Percentiles rank a stretch among this genome's conserved stretches.
These are phyloP conservation scores for Athene noctua DNA, from an alignment of 2,113 vertebrate genomes.

Conservation along the genomic window DNA sequence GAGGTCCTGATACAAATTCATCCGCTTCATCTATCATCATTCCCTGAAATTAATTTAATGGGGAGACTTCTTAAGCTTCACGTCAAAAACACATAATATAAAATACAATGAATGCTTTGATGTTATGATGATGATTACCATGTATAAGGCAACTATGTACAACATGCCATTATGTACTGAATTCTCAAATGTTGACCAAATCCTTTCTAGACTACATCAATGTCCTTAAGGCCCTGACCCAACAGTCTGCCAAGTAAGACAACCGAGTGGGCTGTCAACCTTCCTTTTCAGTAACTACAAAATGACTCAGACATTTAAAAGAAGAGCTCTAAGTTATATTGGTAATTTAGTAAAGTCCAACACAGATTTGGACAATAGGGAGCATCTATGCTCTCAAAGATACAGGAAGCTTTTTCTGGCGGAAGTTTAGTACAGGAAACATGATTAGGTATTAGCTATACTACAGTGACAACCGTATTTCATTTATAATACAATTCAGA, in stretches of 20 bases:
- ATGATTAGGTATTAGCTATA: not conserved
- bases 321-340: not conserved
- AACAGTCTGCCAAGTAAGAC: not conserved
- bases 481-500: not conserved
- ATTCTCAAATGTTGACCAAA: not conserved
- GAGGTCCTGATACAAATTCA: slow-evolving; percentile 83
- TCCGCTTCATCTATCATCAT: slow-evolving; percentile 89
- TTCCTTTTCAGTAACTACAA: not conserved
- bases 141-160: not conserved
- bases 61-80: not conserved
- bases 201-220: not conserved
- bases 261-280: not conserved
- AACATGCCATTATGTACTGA: not conserved
- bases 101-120: not conserved
- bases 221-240: not conserved
- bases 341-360: not conserved
- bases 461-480: not conserved
- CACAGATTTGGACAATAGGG: not conserved
- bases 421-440: not conserved
- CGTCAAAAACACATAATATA: not conserved
- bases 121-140: not conserved
- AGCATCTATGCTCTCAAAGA: not conserved
- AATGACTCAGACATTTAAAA: not conserved
- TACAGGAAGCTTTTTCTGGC: not conserved
- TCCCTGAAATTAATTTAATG: slow-evolving; percentile 60